These are phyloP conservation scores for Chelidonichthys spinosus DNA, from an alignment of 2,797 vertebrate species.

Conservation along the genomic window DNA sequence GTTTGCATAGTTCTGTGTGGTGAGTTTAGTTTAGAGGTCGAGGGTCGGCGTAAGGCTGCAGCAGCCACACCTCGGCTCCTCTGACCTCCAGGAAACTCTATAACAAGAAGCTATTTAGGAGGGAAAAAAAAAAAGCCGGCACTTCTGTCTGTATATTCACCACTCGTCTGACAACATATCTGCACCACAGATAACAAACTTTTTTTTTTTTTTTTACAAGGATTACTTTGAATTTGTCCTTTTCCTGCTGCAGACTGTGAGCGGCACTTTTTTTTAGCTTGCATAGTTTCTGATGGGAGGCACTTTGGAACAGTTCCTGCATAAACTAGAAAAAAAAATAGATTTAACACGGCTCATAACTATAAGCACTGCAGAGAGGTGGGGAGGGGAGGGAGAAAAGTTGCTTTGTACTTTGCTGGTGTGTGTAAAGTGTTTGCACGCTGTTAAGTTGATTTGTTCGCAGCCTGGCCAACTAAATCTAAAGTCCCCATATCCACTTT, in stretches of 20 bases:
- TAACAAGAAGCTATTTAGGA: slow-evolving; percentile 65
- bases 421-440: slow-evolving; percentile 63
- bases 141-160: slow-evolving; percentile 64
- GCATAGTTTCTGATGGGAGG: slow-evolving; percentile 36
- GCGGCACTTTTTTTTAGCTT: slow-evolving; percentile 28
- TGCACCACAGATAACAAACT: slow-evolving; percentile 38
- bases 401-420: slow-evolving; percentile 46
- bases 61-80: slow-evolving; percentile 65
- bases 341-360: slow-evolving; percentile 53
- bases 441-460: slow-evolving; percentile 78
- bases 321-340: slow-evolving; percentile 29
- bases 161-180: slow-evolving; percentile 39
- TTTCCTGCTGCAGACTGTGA: slow-evolving; percentile 15
- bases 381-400: slow-evolving; percentile 22
- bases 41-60: slow-evolving; percentile 59
- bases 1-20: slow-evolving; percentile 70
- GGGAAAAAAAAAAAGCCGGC: slow-evolving; percentile 39
- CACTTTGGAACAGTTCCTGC: slow-evolving; percentile 46
- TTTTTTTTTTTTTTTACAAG: slow-evolving; percentile 32
- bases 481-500: slow-evolving; percentile 71
- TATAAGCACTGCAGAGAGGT: slow-evolving; percentile 28
- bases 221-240: slow-evolving; percentile 30
- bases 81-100: slow-evolving; percentile 72
- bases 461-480: slow-evolving; percentile 61
- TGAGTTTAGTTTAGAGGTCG: slow-evolving; percentile 77